Evolutionary conservation across 2,113 vertebrate genomes (phyloP).

Genomic region (Myiopsitta monachus): DNA sequence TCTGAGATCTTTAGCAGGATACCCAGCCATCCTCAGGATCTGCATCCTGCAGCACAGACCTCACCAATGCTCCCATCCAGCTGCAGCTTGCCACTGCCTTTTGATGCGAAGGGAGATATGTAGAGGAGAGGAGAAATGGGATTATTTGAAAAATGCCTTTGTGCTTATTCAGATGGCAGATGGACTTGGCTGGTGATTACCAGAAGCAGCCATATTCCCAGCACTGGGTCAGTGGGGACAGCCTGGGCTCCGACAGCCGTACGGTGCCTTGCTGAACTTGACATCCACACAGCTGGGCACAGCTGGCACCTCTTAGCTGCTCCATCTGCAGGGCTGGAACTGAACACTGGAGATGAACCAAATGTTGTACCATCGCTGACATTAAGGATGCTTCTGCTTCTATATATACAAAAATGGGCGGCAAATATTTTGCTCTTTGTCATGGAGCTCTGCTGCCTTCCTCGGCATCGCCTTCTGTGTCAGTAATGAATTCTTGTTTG

Average conservation of each 20-base stretch:
- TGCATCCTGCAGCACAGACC: background rate
- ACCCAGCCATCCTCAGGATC: background rate
- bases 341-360: background rate
- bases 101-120: background rate
- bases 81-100: background rate
- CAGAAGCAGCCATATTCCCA: background rate
- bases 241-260: background rate
- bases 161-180: background rate
- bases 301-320: background rate
- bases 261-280: background rate
- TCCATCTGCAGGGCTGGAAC: background rate
- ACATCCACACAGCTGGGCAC: background rate
- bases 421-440: background rate
- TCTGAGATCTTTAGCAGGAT: background rate
- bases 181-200: background rate
- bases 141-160: background rate
- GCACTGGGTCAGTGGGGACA: background rate
- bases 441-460: background rate
- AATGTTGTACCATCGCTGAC: rapidly evolving
- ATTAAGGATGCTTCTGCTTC: background rate
- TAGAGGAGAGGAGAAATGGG: background rate
- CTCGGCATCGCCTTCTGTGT: background rate
- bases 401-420: background rate
- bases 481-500: background rate
- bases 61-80: background rate